Conservation (phyloP, 64 coral and sea anemone genomes). For the Astreopora myriophthalma region DNA sequence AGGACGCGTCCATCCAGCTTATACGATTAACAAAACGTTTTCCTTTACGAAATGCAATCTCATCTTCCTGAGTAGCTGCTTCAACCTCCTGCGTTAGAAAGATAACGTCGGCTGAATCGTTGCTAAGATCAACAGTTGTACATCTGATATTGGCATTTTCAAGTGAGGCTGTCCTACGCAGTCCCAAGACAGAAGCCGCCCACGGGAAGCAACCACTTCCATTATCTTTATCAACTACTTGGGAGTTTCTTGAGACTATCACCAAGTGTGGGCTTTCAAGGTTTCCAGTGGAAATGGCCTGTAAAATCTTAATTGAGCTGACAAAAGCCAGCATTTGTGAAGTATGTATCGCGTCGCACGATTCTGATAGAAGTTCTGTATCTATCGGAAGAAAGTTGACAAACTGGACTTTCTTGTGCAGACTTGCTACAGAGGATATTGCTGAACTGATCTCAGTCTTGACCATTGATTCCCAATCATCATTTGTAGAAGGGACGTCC, state of each 20-base stretch:
- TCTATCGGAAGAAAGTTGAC: constrained; percentile 78
- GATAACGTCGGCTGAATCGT: background rate
- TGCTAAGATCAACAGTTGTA: constrained; percentile 54
- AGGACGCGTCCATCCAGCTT: background rate
- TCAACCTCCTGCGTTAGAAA: background rate
- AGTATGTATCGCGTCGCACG: background rate
- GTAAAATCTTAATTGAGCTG: constrained; percentile 32
- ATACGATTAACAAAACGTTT: constrained; percentile 76
- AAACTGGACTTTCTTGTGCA: background rate
- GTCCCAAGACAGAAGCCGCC: constrained; percentile 65
- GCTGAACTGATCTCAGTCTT: background rate
- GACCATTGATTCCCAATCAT: background rate
- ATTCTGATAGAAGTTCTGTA: constrained; percentile 17
- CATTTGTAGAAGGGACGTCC: background rate
- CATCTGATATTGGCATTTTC: constrained; percentile 62
- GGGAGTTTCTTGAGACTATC: constrained; percentile 13
- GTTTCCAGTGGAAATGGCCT: background rate
- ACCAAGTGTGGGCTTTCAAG: background rate
- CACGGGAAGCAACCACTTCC: constrained; percentile 35
- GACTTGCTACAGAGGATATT: background rate
- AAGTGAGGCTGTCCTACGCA: constrained; percentile 66
- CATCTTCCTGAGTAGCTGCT: constrained; percentile 34
- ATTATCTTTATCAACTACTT: background rate
- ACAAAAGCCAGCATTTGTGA: constrained; percentile 50
- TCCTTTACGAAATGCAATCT: constrained; percentile 62